Percentiles rank a stretch among this genome's conserved stretches.
Evolutionary conservation across 1,140 invertebrate species (phyloP).

Genomic region (Nephila pilipes): DNA sequence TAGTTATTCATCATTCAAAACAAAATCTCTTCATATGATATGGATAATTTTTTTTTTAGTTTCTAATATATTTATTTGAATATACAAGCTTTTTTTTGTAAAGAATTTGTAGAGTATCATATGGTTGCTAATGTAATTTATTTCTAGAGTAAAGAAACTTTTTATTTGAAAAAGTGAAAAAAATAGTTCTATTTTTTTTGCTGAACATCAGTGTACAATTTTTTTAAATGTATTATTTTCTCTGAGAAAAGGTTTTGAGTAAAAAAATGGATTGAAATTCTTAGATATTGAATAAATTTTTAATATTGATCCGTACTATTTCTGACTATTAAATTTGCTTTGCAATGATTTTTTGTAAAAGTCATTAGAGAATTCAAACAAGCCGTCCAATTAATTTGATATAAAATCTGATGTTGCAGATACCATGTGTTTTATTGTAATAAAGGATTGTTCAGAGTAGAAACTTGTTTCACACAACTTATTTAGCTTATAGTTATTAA

Average conservation of each 20-base stretch:
- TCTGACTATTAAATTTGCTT: no score
- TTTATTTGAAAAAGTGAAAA: not conserved
- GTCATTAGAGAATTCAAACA: no score
- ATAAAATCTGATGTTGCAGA: not conserved
- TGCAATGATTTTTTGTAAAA: no score
- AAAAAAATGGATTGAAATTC: no score
- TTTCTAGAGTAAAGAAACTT: not conserved
- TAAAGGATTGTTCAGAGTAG: not conserved
- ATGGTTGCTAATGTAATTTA: no score
- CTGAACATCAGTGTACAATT: no score
- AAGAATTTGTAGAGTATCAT: not conserved
- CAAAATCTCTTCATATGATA: not conserved
- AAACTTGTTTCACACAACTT: not conserved
- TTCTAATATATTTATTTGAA: constrained; percentile 1
- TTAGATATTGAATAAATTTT: no score
- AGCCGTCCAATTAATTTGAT: not conserved
- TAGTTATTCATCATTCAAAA: not conserved
- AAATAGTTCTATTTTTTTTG: no score
- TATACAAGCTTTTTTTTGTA: not conserved
- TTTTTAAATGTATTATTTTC: no score
- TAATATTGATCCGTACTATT: no score
- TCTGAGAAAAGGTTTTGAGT: no score
- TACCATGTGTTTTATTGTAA: not conserved
- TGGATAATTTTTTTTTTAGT: not conserved
- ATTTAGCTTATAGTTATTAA: no score